phyloP scores from a whole-genome alignment of 2,888 invertebrate genomes.

The Macaria notata region DNA sequence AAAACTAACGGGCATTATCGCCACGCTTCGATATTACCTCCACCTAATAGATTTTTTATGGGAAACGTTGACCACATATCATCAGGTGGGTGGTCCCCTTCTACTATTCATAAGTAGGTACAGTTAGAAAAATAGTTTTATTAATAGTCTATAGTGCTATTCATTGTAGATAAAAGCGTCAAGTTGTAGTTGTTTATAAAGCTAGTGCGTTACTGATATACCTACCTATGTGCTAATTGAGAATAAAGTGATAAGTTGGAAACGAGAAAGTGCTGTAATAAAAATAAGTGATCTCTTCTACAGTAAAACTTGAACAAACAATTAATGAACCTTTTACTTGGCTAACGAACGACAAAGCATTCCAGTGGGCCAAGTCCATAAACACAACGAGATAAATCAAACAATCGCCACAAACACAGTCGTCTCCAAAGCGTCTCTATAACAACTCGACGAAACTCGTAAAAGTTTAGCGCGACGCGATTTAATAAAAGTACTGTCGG shows the following conservation, averaged over 20 bases:
- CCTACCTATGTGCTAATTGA: too few relatives aligned
- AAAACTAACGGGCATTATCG: conserved; percentile 25
- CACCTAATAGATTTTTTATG: conserved; percentile 23
- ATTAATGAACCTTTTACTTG: conserved; percentile 1
- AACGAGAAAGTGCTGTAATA: too few relatives aligned
- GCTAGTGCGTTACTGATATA: too few relatives aligned
- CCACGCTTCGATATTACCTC: conserved; percentile 15
- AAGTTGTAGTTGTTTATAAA: too few relatives aligned
- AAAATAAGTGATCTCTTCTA: not conserved
- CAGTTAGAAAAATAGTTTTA: too few relatives aligned
- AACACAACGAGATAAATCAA: conserved; percentile 33
- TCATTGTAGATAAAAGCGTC: too few relatives aligned
- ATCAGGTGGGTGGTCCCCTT: conserved; percentile 42
- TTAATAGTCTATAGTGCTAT: too few relatives aligned
- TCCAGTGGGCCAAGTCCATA: conserved; percentile 5
- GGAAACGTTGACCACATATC: conserved; percentile 38
- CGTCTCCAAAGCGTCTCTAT: conserved; percentile 38
- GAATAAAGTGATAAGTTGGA: too few relatives aligned
- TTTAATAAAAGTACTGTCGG: conserved; percentile 52
- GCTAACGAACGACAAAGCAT: conserved; percentile 1
- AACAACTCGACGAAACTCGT: conserved; percentile 47
- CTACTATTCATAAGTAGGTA: too few relatives aligned
- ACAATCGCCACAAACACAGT: conserved; percentile 37
- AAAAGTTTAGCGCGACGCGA: conserved; percentile 53
- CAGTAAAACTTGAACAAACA: not conserved